A percentile compares a stretch with the other conserved stretches of the same genome.
These are phyloP conservation scores for Halichoerus grypus DNA, from an alignment of 2,113 vertebrate species.

Conservation along the genomic window DNA sequence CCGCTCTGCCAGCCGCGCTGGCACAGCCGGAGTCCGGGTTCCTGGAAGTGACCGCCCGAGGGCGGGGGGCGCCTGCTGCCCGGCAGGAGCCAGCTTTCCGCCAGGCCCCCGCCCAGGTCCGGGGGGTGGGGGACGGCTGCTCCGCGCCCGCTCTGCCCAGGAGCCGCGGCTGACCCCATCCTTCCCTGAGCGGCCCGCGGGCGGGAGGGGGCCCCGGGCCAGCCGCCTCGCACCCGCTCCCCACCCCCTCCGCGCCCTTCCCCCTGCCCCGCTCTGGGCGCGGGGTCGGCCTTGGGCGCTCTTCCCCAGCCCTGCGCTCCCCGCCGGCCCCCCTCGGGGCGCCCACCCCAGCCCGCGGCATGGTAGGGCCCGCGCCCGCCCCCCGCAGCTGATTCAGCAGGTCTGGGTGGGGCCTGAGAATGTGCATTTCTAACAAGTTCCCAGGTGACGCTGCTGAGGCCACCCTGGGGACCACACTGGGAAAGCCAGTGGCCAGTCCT, in stretches of 20 bases:
- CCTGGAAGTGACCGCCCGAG: conserved; percentile 13
- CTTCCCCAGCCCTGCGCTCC: neutral
- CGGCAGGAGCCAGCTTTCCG: neutral
- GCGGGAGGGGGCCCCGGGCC: neutral
- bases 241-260: rapidly evolving
- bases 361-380: too few relatives aligned
- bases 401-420: neutral
- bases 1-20: neutral
- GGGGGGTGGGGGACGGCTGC: neutral
- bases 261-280: too few relatives aligned
- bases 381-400: neutral
- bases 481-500: neutral
- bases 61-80: neutral
- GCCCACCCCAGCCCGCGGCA: neutral
- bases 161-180: neutral
- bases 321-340: neutral
- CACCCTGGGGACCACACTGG: neutral
- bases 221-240: neutral
- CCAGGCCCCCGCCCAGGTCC: too few relatives aligned
- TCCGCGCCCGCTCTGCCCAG: neutral
- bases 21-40: neutral
- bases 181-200: neutral
- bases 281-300: neutral
- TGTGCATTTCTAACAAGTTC: neutral
- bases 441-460: neutral